These are phyloP conservation scores for Agonopterix subpropinquella DNA, from an alignment of 2,888 invertebrate species.

Conservation along the genomic window DNA sequence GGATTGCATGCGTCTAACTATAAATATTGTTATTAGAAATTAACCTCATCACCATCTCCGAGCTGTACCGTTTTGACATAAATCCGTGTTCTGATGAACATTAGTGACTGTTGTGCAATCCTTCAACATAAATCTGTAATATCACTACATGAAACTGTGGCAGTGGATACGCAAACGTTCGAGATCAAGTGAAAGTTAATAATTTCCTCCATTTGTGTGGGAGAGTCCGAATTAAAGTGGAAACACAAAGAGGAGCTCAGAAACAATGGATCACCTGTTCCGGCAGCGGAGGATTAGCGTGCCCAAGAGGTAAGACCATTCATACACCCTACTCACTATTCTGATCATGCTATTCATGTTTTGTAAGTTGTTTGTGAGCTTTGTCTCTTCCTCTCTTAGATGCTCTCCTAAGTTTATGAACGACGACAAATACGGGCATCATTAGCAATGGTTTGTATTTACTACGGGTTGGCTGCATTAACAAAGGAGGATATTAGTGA, in stretches of 20 bases:
- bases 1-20: no score
- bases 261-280: conserved; percentile 71
- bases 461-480: neutral
- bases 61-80: no score
- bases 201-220: conserved; percentile 52
- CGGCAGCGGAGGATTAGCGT: conserved; percentile 66
- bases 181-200: conserved; percentile 67
- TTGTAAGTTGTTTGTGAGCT: conserved; percentile 3
- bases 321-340: conserved; percentile 1
- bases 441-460: conserved; percentile 7
- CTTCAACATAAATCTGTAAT: neutral
- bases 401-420: conserved; percentile 2
- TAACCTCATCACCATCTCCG: no score
- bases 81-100: no score
- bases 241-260: conserved; percentile 40
- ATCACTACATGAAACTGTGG: conserved; percentile 9
- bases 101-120: no score
- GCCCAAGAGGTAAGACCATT: conserved; percentile 60
- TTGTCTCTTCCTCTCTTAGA: neutral
- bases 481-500: neutral
- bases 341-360: conserved; percentile 3
- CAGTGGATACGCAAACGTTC: conserved; percentile 22
- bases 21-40: no score
- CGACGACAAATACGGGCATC: conserved; percentile 9
- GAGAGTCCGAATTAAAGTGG: conserved; percentile 45